These are phyloP conservation scores for Arctopsyche grandis DNA, from an alignment of 1,140 invertebrate species.

Conservation along the genomic window DNA sequence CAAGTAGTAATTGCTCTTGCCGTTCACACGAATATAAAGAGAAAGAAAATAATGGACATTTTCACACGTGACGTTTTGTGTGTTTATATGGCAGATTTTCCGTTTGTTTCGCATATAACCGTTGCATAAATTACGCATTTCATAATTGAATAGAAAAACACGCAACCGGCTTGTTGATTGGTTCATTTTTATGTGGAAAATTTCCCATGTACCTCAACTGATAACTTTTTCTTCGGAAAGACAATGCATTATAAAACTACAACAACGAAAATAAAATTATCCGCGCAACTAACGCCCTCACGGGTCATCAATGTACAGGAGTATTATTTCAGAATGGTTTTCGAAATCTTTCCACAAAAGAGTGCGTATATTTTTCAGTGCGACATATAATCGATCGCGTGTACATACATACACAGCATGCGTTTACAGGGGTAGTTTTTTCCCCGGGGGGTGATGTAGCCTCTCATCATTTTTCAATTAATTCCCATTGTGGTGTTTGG, in stretches of 20 bases:
- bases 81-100: conserved; percentile 3
- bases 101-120: conserved; percentile 22
- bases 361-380: too few relatives aligned
- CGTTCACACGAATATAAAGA: conserved; percentile 11
- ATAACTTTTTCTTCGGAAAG: background rate
- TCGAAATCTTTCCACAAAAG: too few relatives aligned
- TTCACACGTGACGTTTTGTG: conserved; percentile 12
- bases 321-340: too few relatives aligned
- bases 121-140: conserved; percentile 29
- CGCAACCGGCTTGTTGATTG: background rate
- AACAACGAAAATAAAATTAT: background rate
- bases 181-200: background rate
- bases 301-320: too few relatives aligned
- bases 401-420: too few relatives aligned
- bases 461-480: conserved; percentile 25
- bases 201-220: background rate
- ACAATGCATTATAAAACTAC: background rate
- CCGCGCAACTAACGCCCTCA: background rate
- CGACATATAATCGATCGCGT: too few relatives aligned
- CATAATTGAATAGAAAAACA: conserved; percentile 23
- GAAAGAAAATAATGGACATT: conserved; percentile 19
- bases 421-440: background rate
- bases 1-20: background rate
- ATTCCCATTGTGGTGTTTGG: conserved; percentile 18
- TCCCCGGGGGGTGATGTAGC: background rate